phyloP scores from a whole-genome alignment of 2,797 vertebrate genomes.

The Falco biarmicus region DNA sequence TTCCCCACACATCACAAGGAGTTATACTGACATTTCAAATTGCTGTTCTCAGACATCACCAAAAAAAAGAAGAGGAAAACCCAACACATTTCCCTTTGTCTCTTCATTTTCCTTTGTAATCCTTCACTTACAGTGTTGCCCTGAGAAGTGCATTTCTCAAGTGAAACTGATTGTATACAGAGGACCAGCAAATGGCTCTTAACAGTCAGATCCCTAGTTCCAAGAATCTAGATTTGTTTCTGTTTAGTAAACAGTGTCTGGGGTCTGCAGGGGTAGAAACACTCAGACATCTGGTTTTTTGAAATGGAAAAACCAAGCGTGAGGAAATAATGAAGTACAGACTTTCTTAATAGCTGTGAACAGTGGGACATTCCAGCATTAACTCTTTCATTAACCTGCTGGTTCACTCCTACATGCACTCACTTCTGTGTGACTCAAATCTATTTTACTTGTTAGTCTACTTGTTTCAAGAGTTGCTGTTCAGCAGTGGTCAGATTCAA shows the following conservation, averaged over 20 bases:
- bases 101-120: constrained; percentile 10
- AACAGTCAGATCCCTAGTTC: neutral
- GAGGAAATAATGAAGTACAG: constrained; percentile 67
- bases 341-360: constrained; percentile 58
- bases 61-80: neutral
- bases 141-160: constrained; percentile 8
- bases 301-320: constrained; percentile 67
- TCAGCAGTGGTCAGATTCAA: neutral
- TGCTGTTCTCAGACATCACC: neutral
- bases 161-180: constrained; percentile 9
- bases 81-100: neutral
- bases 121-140: neutral
- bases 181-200: neutral
- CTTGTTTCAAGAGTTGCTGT: neutral
- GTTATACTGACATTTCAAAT: neutral
- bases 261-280: constrained; percentile 51
- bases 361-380: constrained; percentile 22
- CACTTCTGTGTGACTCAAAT: neutral
- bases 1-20: neutral
- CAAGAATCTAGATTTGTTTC: constrained; percentile 62
- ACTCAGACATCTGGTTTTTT: constrained; percentile 72
- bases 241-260: constrained; percentile 71
- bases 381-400: constrained; percentile 18
- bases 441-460: neutral
- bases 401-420: neutral